Conservation (phyloP, 2,888 invertebrate genomes). For the Chalcis sispes region DNA sequence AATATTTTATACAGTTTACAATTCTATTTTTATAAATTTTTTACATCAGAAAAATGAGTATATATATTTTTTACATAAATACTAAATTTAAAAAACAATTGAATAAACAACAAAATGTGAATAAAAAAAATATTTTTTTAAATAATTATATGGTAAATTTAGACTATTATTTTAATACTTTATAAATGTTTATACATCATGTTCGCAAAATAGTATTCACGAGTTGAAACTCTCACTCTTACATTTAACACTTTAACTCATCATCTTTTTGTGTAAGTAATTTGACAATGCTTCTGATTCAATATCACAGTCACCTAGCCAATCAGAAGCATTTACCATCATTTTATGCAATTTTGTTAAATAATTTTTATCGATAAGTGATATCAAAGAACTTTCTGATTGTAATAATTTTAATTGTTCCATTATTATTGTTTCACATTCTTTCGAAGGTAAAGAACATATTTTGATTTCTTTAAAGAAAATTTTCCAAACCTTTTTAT, state of each 20-base stretch:
- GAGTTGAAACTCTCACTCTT: not conserved
- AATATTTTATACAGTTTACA: not conserved
- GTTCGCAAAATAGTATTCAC: not conserved
- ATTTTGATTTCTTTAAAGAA: conserved; percentile 79
- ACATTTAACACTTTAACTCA: not conserved
- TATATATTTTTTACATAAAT: not conserved
- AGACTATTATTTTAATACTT: not conserved
- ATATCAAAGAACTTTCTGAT: conserved; percentile 78
- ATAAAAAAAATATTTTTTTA: not conserved
- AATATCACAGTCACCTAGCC: conserved; percentile 66
- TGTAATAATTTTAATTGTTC: conserved; percentile 30
- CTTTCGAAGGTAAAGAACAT: not conserved
- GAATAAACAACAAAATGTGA: not conserved
- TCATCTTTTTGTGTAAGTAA: conserved; percentile 20
- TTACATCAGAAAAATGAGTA: not conserved
- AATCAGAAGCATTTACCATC: conserved; percentile 68
- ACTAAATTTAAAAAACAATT: not conserved
- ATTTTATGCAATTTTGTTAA: conserved; percentile 63
- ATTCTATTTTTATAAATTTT: conserved; percentile 34
- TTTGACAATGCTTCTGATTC: conserved; percentile 60
- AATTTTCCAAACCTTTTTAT: conserved; percentile 46
- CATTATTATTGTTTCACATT: conserved; percentile 5
- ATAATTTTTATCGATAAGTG: conserved; percentile 71
- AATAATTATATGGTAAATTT: not conserved
- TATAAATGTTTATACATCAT: not conserved